A percentile compares a stretch with the other conserved stretches of the same genome.
phyloP scores from a whole-genome alignment of 2,888 invertebrate species.

The Panzeria rudis region DNA sequence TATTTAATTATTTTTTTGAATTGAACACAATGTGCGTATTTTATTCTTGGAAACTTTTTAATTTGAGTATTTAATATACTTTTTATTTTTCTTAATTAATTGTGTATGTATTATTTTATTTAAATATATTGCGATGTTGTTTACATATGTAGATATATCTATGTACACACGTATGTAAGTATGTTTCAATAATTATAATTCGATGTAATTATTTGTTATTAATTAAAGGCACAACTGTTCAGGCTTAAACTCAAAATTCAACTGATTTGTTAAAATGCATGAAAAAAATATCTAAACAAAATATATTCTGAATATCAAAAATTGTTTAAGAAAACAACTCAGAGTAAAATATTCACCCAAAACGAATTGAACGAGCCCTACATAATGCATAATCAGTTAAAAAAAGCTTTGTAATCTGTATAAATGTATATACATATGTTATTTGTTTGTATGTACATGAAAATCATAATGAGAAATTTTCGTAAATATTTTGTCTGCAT shows the following conservation, averaged over 20 bases:
- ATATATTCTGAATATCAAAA: conserved; percentile 66
- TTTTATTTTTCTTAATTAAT: not conserved
- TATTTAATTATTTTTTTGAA: conserved; percentile 5
- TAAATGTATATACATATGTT: not conserved
- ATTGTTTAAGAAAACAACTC: conserved; percentile 32
- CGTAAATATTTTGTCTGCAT: no score
- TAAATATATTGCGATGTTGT: not conserved
- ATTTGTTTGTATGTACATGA: no score
- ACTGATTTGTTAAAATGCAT: conserved; percentile 75
- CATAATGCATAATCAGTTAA: not conserved
- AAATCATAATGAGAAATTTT: no score
- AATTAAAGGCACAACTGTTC: conserved; percentile 67
- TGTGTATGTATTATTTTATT: not conserved
- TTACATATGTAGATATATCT: not conserved
- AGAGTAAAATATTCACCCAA: not conserved
- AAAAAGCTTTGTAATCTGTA: not conserved
- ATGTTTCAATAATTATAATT: conserved; percentile 23
- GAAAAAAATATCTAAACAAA: conserved; percentile 67
- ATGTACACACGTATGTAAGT: not conserved
- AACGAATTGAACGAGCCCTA: conserved; percentile 21
- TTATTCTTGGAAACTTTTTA: not conserved
- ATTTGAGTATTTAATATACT: not conserved
- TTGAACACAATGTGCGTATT: not conserved
- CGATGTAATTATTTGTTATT: conserved; percentile 31
- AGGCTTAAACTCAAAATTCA: conserved; percentile 74